Conservation (phyloP, 1,140 invertebrate species). For the Drosophila nigromelanica region DNA sequence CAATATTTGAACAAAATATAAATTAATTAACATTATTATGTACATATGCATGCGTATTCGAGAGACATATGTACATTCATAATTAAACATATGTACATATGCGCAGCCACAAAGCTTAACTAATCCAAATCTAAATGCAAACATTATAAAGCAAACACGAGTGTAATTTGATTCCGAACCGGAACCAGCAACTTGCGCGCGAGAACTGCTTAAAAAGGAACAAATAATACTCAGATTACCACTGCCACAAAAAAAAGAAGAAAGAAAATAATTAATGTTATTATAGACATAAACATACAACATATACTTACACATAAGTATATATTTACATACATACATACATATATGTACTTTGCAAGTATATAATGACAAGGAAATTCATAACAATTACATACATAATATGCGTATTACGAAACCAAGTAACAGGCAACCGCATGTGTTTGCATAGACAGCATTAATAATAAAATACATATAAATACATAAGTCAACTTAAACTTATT, state of each 20-base stretch:
- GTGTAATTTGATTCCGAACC: not conserved
- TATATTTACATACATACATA: slow-evolving; percentile 33
- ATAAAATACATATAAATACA: slow-evolving; percentile 59
- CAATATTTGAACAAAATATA: slow-evolving; percentile 35
- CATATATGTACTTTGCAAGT: slow-evolving; percentile 43
- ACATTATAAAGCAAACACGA: not conserved
- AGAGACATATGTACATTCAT: slow-evolving; percentile 24
- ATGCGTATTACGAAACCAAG: slow-evolving; percentile 31
- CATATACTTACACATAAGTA: slow-evolving; percentile 33
- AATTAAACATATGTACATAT: slow-evolving; percentile 25
- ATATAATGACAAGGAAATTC: slow-evolving; percentile 33
- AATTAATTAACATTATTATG: slow-evolving; percentile 29
- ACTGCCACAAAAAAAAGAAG: slow-evolving; percentile 70
- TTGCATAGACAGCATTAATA: slow-evolving; percentile 49
- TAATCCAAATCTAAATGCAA: slow-evolving; percentile 15
- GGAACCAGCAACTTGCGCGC: slow-evolving; percentile 21
- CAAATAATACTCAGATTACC: slow-evolving; percentile 81
- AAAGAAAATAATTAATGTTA: slow-evolving; percentile 46
- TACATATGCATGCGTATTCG: slow-evolving; percentile 25
- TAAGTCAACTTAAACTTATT: slow-evolving; percentile 75
- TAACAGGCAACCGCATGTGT: slow-evolving; percentile 32
- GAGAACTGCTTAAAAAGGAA: slow-evolving; percentile 35
- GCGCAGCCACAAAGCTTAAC: slow-evolving; percentile 23
- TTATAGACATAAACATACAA: slow-evolving; percentile 56
- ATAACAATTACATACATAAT: slow-evolving; percentile 46